Percentiles rank a stretch among this genome's conserved stretches.
These are phyloP conservation scores for Pseudopipra pipra DNA, from an alignment of 2,113 vertebrate species.

Conservation along the genomic window DNA sequence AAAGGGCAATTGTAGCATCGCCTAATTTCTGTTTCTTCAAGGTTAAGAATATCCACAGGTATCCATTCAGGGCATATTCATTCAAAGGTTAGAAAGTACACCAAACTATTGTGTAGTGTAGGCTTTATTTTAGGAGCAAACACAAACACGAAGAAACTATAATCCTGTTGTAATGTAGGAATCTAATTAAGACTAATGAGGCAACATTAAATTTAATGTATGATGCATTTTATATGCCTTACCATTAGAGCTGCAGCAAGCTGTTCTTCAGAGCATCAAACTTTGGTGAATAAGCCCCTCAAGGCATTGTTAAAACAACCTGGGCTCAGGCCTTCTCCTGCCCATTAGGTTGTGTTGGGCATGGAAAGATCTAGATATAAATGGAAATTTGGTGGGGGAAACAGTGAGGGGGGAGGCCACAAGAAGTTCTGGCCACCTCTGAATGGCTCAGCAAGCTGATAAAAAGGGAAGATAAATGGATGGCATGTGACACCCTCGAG, in stretches of 20 bases:
- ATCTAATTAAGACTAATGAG: slow-evolving; percentile 85
- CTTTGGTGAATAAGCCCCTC: slow-evolving; percentile 67
- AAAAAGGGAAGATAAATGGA: not conserved
- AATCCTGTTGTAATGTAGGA: slow-evolving; percentile 73
- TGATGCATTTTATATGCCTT: slow-evolving; percentile 77
- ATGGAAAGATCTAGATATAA: slow-evolving; percentile 13
- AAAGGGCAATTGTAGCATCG: not conserved
- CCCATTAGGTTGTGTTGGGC: slow-evolving; percentile 19
- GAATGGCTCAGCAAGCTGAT: not conserved
- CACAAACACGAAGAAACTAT: slow-evolving; percentile 75
- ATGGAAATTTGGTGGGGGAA: not conserved
- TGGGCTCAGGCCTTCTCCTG: slow-evolving; percentile 18
- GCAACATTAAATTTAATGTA: slow-evolving; percentile 82
- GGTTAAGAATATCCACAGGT: not conserved
- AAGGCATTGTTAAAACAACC: slow-evolving; percentile 65
- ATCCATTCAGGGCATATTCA: slow-evolving; percentile 49
- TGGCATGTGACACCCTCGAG: not conserved
- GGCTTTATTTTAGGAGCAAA: slow-evolving; percentile 71
- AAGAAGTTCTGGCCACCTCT: not conserved
- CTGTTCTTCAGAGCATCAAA: slow-evolving; percentile 70
- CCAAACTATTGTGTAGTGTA: slow-evolving; percentile 54
- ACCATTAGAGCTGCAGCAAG: slow-evolving; percentile 74
- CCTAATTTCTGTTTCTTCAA: not conserved
- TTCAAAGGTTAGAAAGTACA: slow-evolving; percentile 62
- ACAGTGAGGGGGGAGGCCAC: not conserved